Evolutionary conservation across 2,888 invertebrate species (phyloP).

Genomic region (Meliscaeva auricollis): DNA sequence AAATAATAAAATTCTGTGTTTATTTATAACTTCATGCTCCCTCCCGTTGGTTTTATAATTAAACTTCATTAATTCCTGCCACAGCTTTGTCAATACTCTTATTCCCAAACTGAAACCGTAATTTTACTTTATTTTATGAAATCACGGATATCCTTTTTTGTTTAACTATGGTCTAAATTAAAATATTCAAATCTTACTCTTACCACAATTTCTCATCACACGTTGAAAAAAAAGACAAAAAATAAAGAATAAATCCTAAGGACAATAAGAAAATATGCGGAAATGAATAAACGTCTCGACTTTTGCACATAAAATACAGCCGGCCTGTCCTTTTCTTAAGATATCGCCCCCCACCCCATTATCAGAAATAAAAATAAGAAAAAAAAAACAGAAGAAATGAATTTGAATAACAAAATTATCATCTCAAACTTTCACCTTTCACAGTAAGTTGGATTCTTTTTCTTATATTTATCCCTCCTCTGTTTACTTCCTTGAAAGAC

Average conservation of each 20-base stretch:
- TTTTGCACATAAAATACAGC: slow-evolving; percentile 76
- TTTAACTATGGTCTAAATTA: slow-evolving; percentile 75
- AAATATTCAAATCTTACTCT: slow-evolving; percentile 70
- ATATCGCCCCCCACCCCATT: slow-evolving; percentile 55
- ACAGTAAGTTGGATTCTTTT: slow-evolving; percentile 51
- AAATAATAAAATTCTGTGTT: too few relatives aligned
- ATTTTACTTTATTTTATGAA: slow-evolving; percentile 4
- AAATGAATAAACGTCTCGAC: slow-evolving; percentile 83
- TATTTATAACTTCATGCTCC: not conserved
- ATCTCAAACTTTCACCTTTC: slow-evolving; percentile 75
- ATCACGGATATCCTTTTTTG: slow-evolving; percentile 74
- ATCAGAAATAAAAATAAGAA: not conserved
- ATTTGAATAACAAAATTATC: slow-evolving; percentile 76
- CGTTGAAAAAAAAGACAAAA: not conserved
- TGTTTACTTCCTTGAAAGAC: slow-evolving; percentile 50
- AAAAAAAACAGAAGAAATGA: slow-evolving; percentile 64
- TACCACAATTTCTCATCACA: slow-evolving; percentile 30
- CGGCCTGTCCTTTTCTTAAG: slow-evolving; percentile 61
- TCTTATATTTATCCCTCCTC: slow-evolving; percentile 31
- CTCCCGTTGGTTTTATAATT: not conserved
- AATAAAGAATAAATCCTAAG: slow-evolving; percentile 44
- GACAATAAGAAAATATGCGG: slow-evolving; percentile 80
- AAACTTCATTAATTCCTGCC: slow-evolving; percentile 26
- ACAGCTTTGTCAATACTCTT: slow-evolving; percentile 15
- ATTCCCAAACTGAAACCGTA: slow-evolving; percentile 13